Evolutionary conservation across 2,888 invertebrate genomes (phyloP).

Genomic region (Gastrophysa polygoni): DNA sequence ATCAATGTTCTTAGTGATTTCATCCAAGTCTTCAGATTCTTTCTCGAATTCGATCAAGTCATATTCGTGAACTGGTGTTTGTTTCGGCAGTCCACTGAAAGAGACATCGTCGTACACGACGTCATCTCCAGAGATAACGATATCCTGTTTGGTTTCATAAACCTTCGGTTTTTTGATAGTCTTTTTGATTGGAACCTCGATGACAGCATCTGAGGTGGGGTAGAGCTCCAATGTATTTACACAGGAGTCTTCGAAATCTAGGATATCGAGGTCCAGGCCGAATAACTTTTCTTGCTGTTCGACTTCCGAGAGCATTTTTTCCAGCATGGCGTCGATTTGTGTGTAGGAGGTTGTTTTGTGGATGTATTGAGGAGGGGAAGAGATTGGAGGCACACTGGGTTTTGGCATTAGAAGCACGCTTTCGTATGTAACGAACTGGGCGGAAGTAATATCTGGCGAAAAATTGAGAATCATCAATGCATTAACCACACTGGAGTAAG

Average conservation of each 20-base stretch:
- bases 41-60: conserved; percentile 44
- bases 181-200: conserved; percentile 57
- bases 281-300: conserved; percentile 55
- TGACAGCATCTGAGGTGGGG: conserved; percentile 55
- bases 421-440: conserved; percentile 52
- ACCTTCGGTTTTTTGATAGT: conserved; percentile 46
- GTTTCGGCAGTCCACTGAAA: conserved; percentile 28
- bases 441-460: conserved; percentile 46
- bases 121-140: conserved; percentile 36
- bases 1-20: conserved; percentile 38
- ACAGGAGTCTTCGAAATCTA: conserved; percentile 46
- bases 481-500: conserved; percentile 49
- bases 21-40: conserved; percentile 22
- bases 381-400: conserved; percentile 43
- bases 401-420: conserved; percentile 51
- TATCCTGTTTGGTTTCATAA: conserved; percentile 52
- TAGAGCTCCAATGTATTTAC: conserved; percentile 53
- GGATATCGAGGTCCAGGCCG: conserved; percentile 49
- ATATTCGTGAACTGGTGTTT: conserved; percentile 36
- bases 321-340: conserved; percentile 57
- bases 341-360: conserved; percentile 47
- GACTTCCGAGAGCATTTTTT: conserved; percentile 57
- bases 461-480: conserved; percentile 38
- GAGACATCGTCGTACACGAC: conserved; percentile 31
- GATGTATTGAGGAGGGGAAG: conserved; percentile 14